Base-by-base conservation (phyloP, 1,140 invertebrate genomes). In the Scaptodrosophila lebanonensis region DNA sequence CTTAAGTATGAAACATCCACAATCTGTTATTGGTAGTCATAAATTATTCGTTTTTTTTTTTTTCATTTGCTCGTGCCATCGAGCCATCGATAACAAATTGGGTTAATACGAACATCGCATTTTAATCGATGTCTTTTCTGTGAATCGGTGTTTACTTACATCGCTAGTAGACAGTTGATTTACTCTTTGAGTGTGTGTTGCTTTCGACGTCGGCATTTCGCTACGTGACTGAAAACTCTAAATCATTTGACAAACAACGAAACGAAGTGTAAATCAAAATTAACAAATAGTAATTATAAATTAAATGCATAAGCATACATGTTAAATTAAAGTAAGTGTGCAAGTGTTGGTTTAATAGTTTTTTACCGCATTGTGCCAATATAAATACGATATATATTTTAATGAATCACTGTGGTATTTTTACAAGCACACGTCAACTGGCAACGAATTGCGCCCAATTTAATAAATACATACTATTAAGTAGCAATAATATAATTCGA, bases 321-420 rank as follows among this genome's bases (percentile, higher is more conserved):
- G 53, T 50, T 48, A 53, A 48, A 45, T 39, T 39, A 35, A 58
- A 58, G 69, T 73, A 64, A 73, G 60, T 75, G 67, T 45, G 25
- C 20, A 0, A 25, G 59, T 63, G 45, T 62, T 50, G 52, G 40
- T 60, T 56, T 49, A 53, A 68, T 39, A 51, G 45, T 53, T 52
- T 40, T 52, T 47, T 68, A 54, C 70, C 35, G 59, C 69, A 58
- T 54, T 32, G 51, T 54, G 45, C 39, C 45, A 69, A 62, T 57
- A 50, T 35, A 57, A 68, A 70, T n/a, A n/a, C n/a, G n/a, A n/a
- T 25, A 25, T 25, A 25, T 25, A 71, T 76, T 54, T 61, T 66
- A 69, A 65, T 75, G 65, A 69, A 75, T 73, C 65, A 69, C 30
- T 48, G 53, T 62, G 47, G 38, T 25, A 39, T 49, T 63, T 50